A percentile compares a stretch with the other conserved stretches of the same genome.
phyloP scores from a whole-genome alignment of 2,888 invertebrate genomes.

The Synanthedon myopaeformis region DNA sequence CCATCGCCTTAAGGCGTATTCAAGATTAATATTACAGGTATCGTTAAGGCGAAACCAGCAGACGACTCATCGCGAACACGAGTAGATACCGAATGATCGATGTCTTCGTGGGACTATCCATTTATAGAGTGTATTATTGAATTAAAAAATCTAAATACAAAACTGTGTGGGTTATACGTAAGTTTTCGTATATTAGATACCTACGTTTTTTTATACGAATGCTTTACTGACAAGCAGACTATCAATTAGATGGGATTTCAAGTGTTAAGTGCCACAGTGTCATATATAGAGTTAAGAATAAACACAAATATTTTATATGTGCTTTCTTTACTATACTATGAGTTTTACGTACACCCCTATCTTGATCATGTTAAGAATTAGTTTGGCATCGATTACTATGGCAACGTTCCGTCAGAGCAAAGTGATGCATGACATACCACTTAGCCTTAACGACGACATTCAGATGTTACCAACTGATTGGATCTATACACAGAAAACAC shows the following conservation, averaged over 20 bases:
- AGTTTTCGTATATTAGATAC: too few relatives aligned
- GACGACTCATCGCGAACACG: not conserved
- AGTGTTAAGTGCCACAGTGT: too few relatives aligned
- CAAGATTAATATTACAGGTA: slow-evolving; percentile 24
- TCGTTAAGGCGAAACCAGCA: not conserved
- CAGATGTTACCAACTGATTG: not conserved
- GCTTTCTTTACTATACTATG: too few relatives aligned
- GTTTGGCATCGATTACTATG: not conserved
- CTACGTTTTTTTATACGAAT: too few relatives aligned
- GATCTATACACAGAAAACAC: not conserved
- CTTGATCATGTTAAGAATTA: not conserved
- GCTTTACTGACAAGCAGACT: too few relatives aligned
- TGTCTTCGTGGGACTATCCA: not conserved
- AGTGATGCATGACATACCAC: not conserved
- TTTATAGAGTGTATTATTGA: not conserved
- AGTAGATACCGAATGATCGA: not conserved
- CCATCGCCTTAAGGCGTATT: slow-evolving; percentile 30
- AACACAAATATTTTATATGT: too few relatives aligned
- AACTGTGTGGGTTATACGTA: too few relatives aligned
- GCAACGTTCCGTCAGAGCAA: not conserved
- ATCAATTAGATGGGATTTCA: too few relatives aligned
- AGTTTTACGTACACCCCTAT: not conserved
- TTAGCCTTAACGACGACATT: not conserved
- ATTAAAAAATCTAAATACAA: not conserved
- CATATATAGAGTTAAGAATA: too few relatives aligned